Percentiles rank a stretch among this genome's conserved stretches.
Evolutionary conservation across 2,888 invertebrate genomes (phyloP).

Genomic region (Leptarthrus brevirostris): DNA sequence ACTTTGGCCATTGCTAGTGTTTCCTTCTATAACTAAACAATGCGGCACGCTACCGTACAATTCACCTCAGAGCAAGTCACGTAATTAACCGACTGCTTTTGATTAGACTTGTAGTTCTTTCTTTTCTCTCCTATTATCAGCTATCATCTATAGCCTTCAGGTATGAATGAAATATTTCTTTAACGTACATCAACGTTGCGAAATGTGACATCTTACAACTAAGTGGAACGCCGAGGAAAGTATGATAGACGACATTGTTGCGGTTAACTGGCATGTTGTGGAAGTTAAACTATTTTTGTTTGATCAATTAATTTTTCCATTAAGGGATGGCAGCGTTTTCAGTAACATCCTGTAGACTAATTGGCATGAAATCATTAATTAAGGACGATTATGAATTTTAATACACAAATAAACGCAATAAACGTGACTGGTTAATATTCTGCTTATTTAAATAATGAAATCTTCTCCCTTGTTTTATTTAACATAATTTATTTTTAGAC

Average conservation of each 20-base stretch:
- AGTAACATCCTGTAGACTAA: no score
- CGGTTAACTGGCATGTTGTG: no score
- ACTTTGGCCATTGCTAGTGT: background rate
- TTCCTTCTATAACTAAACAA: constrained; percentile 15
- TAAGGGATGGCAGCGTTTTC: background rate
- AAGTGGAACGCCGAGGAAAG: background rate
- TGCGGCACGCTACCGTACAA: constrained; percentile 19
- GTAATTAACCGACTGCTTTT: constrained; percentile 34
- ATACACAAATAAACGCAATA: no score
- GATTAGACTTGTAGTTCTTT: constrained; percentile 13
- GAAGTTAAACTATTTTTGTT: background rate
- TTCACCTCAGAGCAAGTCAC: constrained; percentile 14
- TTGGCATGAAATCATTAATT: no score
- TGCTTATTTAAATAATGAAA: no score
- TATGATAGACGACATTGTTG: background rate
- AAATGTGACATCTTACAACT: background rate
- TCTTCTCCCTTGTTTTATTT: no score
- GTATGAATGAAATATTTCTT: background rate
- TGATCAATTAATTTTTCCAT: background rate
- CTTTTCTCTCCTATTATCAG: constrained; percentile 14
- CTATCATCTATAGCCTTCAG: constrained; percentile 17
- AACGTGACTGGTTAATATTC: no score
- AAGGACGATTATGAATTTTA: no score
- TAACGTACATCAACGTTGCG: background rate
- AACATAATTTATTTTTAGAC: no score